These are phyloP conservation scores for Physocephala rufipes DNA, from an alignment of 2,888 invertebrate species.

Conservation along the genomic window DNA sequence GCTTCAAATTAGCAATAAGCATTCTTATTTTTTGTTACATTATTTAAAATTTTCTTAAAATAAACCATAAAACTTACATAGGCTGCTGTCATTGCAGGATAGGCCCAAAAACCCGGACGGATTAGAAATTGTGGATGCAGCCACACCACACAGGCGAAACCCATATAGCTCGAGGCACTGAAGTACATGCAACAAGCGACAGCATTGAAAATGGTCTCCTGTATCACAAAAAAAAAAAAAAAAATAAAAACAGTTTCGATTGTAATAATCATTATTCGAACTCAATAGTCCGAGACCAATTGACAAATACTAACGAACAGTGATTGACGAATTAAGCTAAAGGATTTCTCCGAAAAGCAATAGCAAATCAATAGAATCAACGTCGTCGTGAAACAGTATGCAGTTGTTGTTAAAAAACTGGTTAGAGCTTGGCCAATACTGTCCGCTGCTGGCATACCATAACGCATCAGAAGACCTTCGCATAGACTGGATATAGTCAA, in stretches of 20 bases:
- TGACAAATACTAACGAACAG: conserved; percentile 76
- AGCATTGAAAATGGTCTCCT: conserved; percentile 84
- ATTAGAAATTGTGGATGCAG: conserved; percentile 79
- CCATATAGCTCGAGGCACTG: conserved; percentile 82
- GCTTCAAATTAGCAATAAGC: no score
- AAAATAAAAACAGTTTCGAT: background rate
- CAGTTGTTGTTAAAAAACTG: conserved; percentile 81
- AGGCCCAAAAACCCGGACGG: conserved; percentile 80
- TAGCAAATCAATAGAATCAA: conserved; percentile 79
- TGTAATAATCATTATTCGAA: background rate
- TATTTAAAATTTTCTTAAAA: background rate
- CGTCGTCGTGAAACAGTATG: conserved; percentile 82
- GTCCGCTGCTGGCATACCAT: conserved; percentile 77
- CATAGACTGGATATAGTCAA: conserved; percentile 82
- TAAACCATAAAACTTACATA: conserved; percentile 74
- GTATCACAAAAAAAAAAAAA: conserved; percentile 47
- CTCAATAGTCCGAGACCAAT: background rate
- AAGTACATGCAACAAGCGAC: conserved; percentile 81
- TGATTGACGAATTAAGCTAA: conserved; percentile 79
- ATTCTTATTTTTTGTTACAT: no score
- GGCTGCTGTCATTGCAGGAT: conserved; percentile 88
- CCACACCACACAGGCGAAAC: conserved; percentile 79
- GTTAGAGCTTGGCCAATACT: conserved; percentile 82
- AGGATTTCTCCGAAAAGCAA: conserved; percentile 80
- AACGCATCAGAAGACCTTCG: conserved; percentile 81